Evolutionary conservation across 2,113 vertebrate genomes (phyloP).

Genomic region (Alaudala cheleensis): DNA sequence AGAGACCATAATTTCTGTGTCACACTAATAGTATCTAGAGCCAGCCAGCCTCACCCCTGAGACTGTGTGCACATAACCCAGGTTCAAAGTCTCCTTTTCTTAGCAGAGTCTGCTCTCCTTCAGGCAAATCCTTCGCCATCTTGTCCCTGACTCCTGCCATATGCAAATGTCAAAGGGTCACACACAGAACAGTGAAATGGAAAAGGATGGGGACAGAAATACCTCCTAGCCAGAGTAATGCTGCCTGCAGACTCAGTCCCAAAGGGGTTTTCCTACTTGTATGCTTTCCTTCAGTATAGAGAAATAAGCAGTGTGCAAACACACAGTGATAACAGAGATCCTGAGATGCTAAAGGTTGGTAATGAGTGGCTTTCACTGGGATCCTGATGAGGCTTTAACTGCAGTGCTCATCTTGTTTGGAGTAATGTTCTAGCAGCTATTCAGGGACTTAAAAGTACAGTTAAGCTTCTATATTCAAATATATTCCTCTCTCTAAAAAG

Average conservation of each 20-base stretch:
- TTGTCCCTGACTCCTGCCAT: not conserved
- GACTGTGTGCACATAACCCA: not conserved
- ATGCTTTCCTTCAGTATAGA: not conserved
- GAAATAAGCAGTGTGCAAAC: not conserved
- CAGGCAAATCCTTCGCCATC: constrained; percentile 12
- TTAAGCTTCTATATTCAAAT: not conserved
- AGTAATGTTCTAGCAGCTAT: not conserved
- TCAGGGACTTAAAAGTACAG: not conserved
- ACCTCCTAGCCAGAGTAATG: not conserved
- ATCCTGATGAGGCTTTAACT: not conserved
- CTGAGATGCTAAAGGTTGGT: not conserved
- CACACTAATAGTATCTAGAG: not conserved
- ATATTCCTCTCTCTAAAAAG: not conserved
- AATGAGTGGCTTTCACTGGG: not conserved
- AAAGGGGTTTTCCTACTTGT: not conserved
- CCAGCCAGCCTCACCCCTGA: not conserved
- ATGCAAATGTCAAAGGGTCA: not conserved
- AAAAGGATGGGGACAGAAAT: not conserved
- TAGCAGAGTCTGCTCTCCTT: not conserved
- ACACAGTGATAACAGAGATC: not conserved
- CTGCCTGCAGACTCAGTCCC: not conserved
- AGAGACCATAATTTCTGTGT: not conserved
- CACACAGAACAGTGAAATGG: not conserved
- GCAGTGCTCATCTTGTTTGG: not conserved
- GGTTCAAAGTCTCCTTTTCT: not conserved